Evolutionary conservation across 2,797 vertebrate genomes (phyloP), one percentile per base, ranked within the genome.

Genomic region (Neomorphus geoffroyi): DNA sequence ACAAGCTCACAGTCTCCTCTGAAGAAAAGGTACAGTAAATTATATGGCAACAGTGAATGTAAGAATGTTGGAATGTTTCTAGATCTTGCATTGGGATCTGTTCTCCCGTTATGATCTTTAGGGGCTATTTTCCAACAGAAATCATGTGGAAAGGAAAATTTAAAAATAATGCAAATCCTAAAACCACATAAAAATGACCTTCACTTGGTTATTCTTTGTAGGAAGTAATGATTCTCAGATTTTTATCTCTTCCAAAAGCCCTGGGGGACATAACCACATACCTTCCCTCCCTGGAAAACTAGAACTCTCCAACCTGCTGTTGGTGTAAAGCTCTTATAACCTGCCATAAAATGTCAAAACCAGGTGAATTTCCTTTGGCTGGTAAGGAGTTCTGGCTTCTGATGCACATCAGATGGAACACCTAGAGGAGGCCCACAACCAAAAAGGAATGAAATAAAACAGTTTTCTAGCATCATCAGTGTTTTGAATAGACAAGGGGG

Each of bases 1-100:
- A 99, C 97, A 99, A 99, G 96, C 98, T 99, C 93, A 99, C 99
- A 0, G 99, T 99, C 80, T 98, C 99, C 94, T 99, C 99, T 19
- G 99, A 99, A 96, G 99, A 99, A 97, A 99, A 99, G 99, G 99
- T 99, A 98, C 92, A 74, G 94, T 96, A 87, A 92, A 82, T 83
- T 82, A 33, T 50, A 35, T 50, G 74, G 74, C 54, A 90, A 58
- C 51, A 62, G 78, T 86, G 58, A 80, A 89, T 87, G 61, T 92
- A 48, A 82, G 70, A 70, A 32, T 92, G 93, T 41, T 82, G 87
- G 37, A 69, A 67, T 72, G 83, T 80, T 91, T 92, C 71, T 82
- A 54, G 71, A 27, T 46, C 21, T 82, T 74, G 10, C 46, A 46
- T 30, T 13, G 61, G 83, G 48, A 90, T 33, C 54, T 88, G 60